These are phyloP conservation scores for Hemaris fuciformis DNA, from an alignment of 2,888 invertebrate species.

Conservation along the genomic window DNA sequence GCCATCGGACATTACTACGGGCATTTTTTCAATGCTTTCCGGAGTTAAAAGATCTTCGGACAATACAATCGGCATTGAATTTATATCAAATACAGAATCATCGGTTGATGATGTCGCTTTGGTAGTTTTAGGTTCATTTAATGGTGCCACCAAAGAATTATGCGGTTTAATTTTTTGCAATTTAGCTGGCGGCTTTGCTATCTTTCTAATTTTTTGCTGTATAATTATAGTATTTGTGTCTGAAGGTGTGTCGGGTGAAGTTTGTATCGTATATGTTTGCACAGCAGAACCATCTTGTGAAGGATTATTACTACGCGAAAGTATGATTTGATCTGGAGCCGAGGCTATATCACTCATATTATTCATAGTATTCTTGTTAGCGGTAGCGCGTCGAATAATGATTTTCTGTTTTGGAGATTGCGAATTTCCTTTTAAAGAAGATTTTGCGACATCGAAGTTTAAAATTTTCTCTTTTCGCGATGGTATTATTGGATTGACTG, in stretches of 20 bases:
- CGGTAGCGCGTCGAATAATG: conserved; percentile 66
- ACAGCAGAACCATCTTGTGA: conserved; percentile 60
- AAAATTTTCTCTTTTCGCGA: conserved; percentile 71
- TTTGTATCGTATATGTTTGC: conserved; percentile 72
- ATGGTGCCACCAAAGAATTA: conserved; percentile 51
- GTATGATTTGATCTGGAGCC: conserved; percentile 65
- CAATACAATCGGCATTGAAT: conserved; percentile 88
- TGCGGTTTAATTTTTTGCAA: conserved; percentile 62
- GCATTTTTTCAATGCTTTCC: conserved; percentile 86
- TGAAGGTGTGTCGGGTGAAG: conserved; percentile 52
- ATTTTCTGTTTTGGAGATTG: conserved; percentile 69
- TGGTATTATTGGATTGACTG: conserved; percentile 55
- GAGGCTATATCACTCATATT: conserved; percentile 55
- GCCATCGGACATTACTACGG: conserved; percentile 80
- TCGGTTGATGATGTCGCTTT: conserved; percentile 46
- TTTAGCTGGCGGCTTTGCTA: conserved; percentile 58
- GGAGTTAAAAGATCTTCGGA: conserved; percentile 86
- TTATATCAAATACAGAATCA: conserved; percentile 84
- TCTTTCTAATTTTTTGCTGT: conserved; percentile 66
- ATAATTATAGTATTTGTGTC: conserved; percentile 66
- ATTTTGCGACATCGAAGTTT: conserved; percentile 70
- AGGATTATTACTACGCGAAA: conserved; percentile 58
- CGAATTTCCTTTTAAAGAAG: conserved; percentile 54
- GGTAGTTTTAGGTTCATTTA: conserved; percentile 45
- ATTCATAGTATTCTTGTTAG: conserved; percentile 59